Evolutionary conservation across 2,797 vertebrate species (phyloP), one percentile per base, ranked within the genome.

Genomic region (Phrynocephalus guinanensis): DNA sequence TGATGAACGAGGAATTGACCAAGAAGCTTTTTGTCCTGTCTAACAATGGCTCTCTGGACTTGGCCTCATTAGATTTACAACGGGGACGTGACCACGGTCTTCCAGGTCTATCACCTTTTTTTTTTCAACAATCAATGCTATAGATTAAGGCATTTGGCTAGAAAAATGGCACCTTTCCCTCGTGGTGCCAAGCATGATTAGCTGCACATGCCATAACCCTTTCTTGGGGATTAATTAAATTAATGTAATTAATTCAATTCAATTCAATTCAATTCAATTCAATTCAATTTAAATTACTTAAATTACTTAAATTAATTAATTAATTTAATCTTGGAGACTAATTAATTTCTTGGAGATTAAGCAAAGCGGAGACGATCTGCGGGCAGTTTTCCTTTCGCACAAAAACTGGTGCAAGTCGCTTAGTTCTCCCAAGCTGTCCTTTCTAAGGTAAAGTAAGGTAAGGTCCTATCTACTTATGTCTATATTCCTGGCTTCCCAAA

Each of bases 31-130:
- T 98, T 0, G 96, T 99, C n/a, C 92, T 98, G 2, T 97, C 97
- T 5, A 92, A 95, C 71, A 95, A 96, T 0, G 96, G 96, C 18
- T 92, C 97, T 70, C 90, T 98, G 95, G 99, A 99, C 92, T 95
- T 99, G 95, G 97, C 98, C 0, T 97, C 99, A 0, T 82, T 99
- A 83, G 98, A 99, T 95, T 97, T 99, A 90, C 99, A 99, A 94
- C 96, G 99, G 70, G 99, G 98, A 72, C 97, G 98, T 52, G 99
- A 99, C 91, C 99, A 99, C 0, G 99, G 97, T 13, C 97, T 99
- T 10, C 98, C 98, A 97, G 99, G 99, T 99, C 79, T 91, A 44
- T 28, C 87, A 50, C 81, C 63, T 94, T 93, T 44, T 44, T 44
- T 44, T 71, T 30, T 44, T 33, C 16, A 60, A 67, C 68, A 33